Conservation (phyloP, 1,140 invertebrate species). For the Macrobrachium rosenbergii region DNA sequence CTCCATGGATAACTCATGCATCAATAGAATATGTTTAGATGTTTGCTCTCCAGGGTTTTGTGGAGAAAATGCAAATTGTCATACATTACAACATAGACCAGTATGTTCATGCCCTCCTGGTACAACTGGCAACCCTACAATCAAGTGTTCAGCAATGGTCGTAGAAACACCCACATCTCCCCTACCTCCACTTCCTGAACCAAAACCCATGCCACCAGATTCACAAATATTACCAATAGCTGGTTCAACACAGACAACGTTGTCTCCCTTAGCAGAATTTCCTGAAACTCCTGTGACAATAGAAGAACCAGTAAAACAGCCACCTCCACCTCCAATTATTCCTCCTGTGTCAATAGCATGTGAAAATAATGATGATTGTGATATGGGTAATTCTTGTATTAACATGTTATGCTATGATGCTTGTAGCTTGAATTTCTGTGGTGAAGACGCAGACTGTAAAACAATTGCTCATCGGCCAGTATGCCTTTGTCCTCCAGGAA, state of each 20-base stretch:
- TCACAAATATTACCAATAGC: conserved; percentile 33
- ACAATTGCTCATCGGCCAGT: conserved; percentile 64
- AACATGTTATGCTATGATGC: conserved; percentile 80
- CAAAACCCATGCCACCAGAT: neutral
- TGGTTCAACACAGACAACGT: conserved; percentile 3
- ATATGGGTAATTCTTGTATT: conserved; percentile 90
- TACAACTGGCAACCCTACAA: conserved; percentile 84
- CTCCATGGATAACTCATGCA: conserved; percentile 65
- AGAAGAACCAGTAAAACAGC: conserved; percentile 13
- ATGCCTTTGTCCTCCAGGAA: conserved; percentile 66
- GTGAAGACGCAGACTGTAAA: conserved; percentile 65
- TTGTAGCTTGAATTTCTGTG: conserved; percentile 75
- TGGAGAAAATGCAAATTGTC: conserved; percentile 78
- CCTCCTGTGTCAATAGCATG: conserved; percentile 45
- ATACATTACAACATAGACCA: conserved; percentile 78
- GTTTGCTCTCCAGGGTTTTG: conserved; percentile 59
- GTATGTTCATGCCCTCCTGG: conserved; percentile 75
- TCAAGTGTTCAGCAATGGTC: conserved; percentile 76
- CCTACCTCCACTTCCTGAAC: conserved; percentile 69
- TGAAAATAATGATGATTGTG: conserved; percentile 77
- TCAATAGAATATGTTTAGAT: conserved; percentile 63
- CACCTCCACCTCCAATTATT: conserved; percentile 30
- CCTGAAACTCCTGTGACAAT: conserved; percentile 2
- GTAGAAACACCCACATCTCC: conserved; percentile 35
- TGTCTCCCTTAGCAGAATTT: conserved; percentile 22